Evolutionary conservation across 2,797 vertebrate genomes (phyloP).

Genomic region (Melanotaenia boesemani): DNA sequence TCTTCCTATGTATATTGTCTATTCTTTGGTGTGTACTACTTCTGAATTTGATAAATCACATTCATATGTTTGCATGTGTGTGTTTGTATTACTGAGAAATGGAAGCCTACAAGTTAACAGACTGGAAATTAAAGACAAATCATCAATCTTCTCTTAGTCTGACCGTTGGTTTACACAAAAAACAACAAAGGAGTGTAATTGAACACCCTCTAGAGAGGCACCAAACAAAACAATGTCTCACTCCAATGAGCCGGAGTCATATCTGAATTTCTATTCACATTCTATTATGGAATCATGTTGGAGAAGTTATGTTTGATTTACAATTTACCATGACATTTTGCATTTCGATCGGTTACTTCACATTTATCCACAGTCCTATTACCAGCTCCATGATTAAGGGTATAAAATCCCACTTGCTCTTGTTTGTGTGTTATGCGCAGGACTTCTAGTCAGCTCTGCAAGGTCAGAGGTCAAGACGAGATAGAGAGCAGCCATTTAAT

Average conservation of each 20-base stretch:
- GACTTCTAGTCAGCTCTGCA: slow-evolving; percentile 4
- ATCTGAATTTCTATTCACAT: slow-evolving; percentile 68
- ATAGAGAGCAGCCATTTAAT: neutral
- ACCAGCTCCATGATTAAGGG: neutral
- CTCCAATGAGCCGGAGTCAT: slow-evolving; percentile 64
- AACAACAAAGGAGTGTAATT: slow-evolving; percentile 71
- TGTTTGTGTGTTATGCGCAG: neutral
- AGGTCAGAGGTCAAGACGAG: slow-evolving; percentile 16
- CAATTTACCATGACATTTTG: slow-evolving; percentile 68
- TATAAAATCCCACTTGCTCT: neutral
- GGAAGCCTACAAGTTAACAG: slow-evolving; percentile 65
- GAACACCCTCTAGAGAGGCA: slow-evolving; percentile 70
- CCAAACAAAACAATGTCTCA: slow-evolving; percentile 76
- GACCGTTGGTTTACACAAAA: slow-evolving; percentile 72
- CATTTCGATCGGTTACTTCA: slow-evolving; percentile 55
- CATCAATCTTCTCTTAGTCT: slow-evolving; percentile 75
- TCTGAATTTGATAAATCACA: neutral
- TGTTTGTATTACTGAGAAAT: slow-evolving; percentile 18
- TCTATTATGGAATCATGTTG: slow-evolving; percentile 50
- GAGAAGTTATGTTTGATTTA: slow-evolving; percentile 62
- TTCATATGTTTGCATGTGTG: slow-evolving; percentile 3
- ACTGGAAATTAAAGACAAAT: slow-evolving; percentile 81
- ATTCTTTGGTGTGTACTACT: slow-evolving; percentile 46
- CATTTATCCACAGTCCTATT: slow-evolving; percentile 14
- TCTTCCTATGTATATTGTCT: slow-evolving; percentile 28